phyloP scores from a whole-genome alignment of 2,888 invertebrate species.

The Gari tellinella region DNA sequence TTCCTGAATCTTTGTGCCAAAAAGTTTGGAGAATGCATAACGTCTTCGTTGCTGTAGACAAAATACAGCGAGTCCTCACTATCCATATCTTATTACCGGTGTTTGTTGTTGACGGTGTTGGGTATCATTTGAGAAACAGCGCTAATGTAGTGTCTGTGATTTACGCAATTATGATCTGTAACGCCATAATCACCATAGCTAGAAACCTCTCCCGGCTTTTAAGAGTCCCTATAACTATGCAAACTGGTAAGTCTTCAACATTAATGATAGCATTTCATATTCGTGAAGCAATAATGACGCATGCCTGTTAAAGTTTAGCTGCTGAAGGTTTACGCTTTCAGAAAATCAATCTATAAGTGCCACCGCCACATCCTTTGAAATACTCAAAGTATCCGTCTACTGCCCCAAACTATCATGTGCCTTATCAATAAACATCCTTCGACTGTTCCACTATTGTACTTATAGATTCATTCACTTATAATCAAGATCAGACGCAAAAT shows the following conservation, averaged over 20 bases:
- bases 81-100: no score
- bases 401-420: no score
- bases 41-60: no score
- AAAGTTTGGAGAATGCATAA: no score
- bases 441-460: no score
- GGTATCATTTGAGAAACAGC: slow-evolving; percentile 5
- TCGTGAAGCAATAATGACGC: slow-evolving; percentile 48
- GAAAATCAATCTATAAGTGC: slow-evolving; percentile 46
- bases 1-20: no score
- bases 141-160: slow-evolving; percentile 49
- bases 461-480: no score
- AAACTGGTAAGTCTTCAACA: slow-evolving; percentile 44
- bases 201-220: slow-evolving; percentile 48
- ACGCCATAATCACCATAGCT: slow-evolving; percentile 37
- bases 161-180: slow-evolving; percentile 57
- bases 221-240: slow-evolving; percentile 32
- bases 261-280: slow-evolving; percentile 49
- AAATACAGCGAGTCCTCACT: no score
- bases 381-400: no score
- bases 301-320: slow-evolving; percentile 38
- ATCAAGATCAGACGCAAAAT: no score
- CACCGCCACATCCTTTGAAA: slow-evolving; percentile 12
- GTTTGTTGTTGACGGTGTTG: no score
- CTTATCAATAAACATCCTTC: no score
- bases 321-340: slow-evolving; percentile 34